These are phyloP conservation scores for Thaumatotibia leucotreta DNA, from an alignment of 1,140 invertebrate species.

Conservation along the genomic window DNA sequence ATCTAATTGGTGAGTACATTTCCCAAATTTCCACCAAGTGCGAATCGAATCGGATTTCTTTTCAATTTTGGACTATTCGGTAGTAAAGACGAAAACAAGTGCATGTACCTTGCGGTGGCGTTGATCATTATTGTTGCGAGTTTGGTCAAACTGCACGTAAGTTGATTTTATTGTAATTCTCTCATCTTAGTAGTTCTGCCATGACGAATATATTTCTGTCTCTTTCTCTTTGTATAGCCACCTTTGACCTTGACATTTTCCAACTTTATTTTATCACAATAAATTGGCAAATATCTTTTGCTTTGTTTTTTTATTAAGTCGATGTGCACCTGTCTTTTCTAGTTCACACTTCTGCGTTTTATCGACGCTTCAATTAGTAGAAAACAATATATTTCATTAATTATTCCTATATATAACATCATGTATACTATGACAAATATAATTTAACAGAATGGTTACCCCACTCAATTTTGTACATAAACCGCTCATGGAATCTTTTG, in stretches of 20 bases:
- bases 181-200: not conserved
- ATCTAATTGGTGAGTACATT: conserved; percentile 52
- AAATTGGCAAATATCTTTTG: not conserved
- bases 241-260: not conserved
- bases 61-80: not conserved
- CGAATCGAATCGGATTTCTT: not conserved
- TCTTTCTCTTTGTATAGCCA: not conserved
- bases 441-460: no score
- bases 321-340: no score
- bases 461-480: no score
- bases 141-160: conserved; percentile 67
- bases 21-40: conserved; percentile 19
- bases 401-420: no score
- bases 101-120: conserved; percentile 72
- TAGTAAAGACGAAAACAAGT: conserved; percentile 38
- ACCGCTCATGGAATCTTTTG: no score
- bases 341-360: no score
- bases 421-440: no score
- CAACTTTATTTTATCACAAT: not conserved
- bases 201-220: not conserved
- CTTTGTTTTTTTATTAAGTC: no score
- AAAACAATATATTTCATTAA: no score
- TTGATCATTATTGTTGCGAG: conserved; percentile 68
- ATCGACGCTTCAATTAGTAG: no score
- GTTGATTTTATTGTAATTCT: conserved; percentile 35